Conservation (phyloP, 2,113 vertebrate species). For the Saguinus midas region DNA sequence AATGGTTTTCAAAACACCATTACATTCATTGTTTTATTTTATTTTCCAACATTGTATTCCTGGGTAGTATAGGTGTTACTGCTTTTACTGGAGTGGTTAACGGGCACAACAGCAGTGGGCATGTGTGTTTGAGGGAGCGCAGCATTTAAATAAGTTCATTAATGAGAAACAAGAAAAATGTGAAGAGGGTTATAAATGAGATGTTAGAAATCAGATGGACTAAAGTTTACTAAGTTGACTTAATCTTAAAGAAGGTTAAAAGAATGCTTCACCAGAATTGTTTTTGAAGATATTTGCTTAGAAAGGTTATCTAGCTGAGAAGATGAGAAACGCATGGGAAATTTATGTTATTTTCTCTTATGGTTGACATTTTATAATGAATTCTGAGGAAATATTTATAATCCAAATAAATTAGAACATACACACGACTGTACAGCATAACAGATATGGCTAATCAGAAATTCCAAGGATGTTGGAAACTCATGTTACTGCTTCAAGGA, state of each 20-base stretch:
- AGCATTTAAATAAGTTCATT: background rate
- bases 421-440: background rate
- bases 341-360: conserved; percentile 15
- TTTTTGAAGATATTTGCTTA: background rate
- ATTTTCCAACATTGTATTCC: background rate
- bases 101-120: background rate
- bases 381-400: conserved; percentile 4
- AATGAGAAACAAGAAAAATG: conserved; percentile 26
- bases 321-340: background rate
- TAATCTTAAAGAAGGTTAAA: conserved; percentile 3
- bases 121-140: background rate
- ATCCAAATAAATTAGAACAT: background rate
- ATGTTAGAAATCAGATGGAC: background rate
- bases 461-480: background rate
- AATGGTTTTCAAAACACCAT: background rate
- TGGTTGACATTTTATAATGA: conserved; percentile 18
- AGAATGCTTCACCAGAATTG: conserved; percentile 24
- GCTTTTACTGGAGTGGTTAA: background rate
- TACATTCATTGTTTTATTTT: background rate
- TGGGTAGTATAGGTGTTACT: background rate
- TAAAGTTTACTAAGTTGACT: conserved; percentile 4
- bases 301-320: background rate
- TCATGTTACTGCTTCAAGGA: background rate
- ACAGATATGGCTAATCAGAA: background rate
- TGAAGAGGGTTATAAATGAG: background rate